Percentiles rank a stretch among this genome's conserved stretches.
phyloP scores from a whole-genome alignment of 1,140 invertebrate species.

The Drosophila nannoptera region DNA sequence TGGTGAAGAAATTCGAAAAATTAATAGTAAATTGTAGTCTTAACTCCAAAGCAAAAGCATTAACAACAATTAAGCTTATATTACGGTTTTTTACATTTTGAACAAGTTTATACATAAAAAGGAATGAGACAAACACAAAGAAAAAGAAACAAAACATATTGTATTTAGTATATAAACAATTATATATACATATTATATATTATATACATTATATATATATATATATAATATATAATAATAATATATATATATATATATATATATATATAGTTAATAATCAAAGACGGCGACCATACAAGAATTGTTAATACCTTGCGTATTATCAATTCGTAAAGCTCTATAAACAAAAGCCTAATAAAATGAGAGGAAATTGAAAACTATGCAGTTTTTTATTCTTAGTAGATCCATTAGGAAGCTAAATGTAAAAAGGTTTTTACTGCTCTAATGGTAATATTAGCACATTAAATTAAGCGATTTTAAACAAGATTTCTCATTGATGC shows the following conservation, averaged over 20 bases:
- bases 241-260: constrained; percentile 25
- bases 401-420: constrained; percentile 47
- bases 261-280: constrained; percentile 62
- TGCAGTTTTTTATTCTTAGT: constrained; percentile 57
- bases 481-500: constrained; percentile 43
- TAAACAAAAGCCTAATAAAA: constrained; percentile 11
- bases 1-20: constrained; percentile 24
- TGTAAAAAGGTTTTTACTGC: constrained; percentile 64
- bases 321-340: constrained; percentile 21
- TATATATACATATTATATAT: no score
- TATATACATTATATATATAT: constrained; percentile 25
- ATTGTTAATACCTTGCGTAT: constrained; percentile 31
- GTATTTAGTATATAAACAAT: constrained; percentile 55
- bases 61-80: constrained; percentile 41
- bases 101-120: constrained; percentile 64
- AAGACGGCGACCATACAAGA: constrained; percentile 35
- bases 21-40: constrained; percentile 59
- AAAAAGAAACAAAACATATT: constrained; percentile 47
- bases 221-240: constrained; percentile 66
- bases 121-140: neutral
- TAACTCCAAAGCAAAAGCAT: constrained; percentile 44
- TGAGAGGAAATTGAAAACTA: constrained; percentile 20
- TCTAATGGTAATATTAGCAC: constrained; percentile 23
- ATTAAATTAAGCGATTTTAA: constrained; percentile 48
- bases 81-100: constrained; percentile 73